Evolutionary conservation across 1,140 invertebrate species (phyloP), one percentile per base, ranked within the genome.

Genomic region (Amphibalanus amphitrite): DNA sequence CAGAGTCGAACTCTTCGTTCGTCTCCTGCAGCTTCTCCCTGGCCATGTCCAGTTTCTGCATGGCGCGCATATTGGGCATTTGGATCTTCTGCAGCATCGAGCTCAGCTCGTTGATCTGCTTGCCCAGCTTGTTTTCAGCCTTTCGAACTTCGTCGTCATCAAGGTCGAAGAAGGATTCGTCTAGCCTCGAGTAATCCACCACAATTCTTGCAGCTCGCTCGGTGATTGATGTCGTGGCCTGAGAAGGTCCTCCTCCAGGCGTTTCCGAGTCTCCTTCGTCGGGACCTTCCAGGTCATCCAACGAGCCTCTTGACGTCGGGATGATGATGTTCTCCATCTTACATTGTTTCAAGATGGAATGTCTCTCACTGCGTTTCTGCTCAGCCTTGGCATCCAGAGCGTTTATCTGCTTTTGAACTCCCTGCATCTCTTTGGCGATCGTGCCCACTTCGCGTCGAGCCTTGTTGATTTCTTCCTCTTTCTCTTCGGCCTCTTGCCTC

Each of bases 261-360:
- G 65, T 26, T 28, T 67, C 65, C 0, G 65, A 28, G 3, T 28
- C 65, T 67, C 73, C 78, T 77, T 81, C 79, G 74, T 80, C 83
- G 74, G 87, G 85, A 59, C 87, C 84, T 68, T 86, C 88, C 74
- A 95, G 93, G 80, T 98, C 95, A 78, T 97, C 93, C 86, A 98
- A 89, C 76, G 89, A 90, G 70, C 95, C 95, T 69, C 86, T 84
- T 64, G 88, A 81, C 86, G 97, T 88, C 0, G 95, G 95, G 71
- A 98, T 88, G 29, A 86, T 84, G 74, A 97, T 90, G 78, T 95
- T 93, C 79, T 97, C 94, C 85, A 97, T 94, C 90, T 98, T 99
- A 83, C 95, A 98, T 76, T 94, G 90, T 79, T 93, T 87, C 20
- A 98, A 82, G 71, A 98, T 88, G 73, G 90, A 90, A 81, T 98